These are phyloP conservation scores for Microtus richardsoni DNA, from an alignment of 2,113 vertebrate genomes.

Conservation along the genomic window DNA sequence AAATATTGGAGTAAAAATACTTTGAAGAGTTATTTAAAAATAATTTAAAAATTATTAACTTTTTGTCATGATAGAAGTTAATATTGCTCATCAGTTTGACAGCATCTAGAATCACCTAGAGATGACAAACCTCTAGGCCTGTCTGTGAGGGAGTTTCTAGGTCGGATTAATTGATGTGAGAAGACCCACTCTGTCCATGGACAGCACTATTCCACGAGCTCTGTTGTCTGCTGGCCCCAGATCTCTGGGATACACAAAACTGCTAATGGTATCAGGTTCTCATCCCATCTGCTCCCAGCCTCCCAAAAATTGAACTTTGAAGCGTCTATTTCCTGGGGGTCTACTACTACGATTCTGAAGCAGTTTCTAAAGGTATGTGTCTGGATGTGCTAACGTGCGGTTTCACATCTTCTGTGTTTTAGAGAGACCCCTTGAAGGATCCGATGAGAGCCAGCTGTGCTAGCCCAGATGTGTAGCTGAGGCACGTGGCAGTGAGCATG, in stretches of 20 bases:
- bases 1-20: slow-evolving; percentile 39
- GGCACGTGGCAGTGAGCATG: not conserved
- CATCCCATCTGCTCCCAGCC: not conserved
- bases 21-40: not conserved
- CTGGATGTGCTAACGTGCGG: not conserved
- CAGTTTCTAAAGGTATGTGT: slow-evolving; percentile 7
- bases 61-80: not conserved
- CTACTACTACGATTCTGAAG: not conserved
- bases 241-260: not conserved
- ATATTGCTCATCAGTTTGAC: not conserved
- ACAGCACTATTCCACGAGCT: not conserved
- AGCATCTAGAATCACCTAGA: not conserved
- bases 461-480: not conserved
- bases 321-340: not conserved
- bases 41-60: too few species aligned
- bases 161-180: not conserved
- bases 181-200: not conserved
- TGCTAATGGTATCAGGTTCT: not conserved
- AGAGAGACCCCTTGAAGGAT: slow-evolving; percentile 23
- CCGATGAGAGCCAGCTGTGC: not conserved
- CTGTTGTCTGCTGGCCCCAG: not conserved
- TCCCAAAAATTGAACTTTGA: slow-evolving; percentile 7
- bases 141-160: not conserved
- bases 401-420: slow-evolving; percentile 25
- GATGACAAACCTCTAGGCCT: not conserved